These are phyloP conservation scores for Capromys pilorides DNA, from an alignment of 2,797 vertebrate species.

Conservation along the genomic window DNA sequence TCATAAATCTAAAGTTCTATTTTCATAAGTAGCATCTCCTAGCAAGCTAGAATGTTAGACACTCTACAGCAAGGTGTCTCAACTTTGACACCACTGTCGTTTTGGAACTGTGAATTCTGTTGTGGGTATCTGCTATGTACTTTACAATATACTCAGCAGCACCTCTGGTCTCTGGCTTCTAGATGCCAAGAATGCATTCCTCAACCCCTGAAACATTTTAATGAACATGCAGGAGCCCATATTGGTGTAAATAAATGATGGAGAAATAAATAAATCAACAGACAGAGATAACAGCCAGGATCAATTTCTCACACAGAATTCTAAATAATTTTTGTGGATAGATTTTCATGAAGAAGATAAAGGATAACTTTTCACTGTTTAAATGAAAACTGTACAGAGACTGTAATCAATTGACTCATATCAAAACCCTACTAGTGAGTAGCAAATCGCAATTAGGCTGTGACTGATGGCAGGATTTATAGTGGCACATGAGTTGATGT, in stretches of 20 bases:
- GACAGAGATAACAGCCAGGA: not conserved
- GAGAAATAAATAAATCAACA: not conserved
- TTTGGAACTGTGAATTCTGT: slow-evolving; percentile 1
- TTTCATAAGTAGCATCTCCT: not conserved
- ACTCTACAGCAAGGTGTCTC: not conserved
- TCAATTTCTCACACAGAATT: not conserved
- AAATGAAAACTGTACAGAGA: not conserved
- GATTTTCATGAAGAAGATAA: not conserved
- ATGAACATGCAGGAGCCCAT: slow-evolving; percentile 7
- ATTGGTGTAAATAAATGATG: not conserved
- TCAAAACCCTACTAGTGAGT: not conserved
- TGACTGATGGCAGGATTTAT: not conserved
- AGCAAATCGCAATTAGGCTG: not conserved
- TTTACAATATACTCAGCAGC: not conserved
- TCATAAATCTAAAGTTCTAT: slow-evolving; percentile 4
- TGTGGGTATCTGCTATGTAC: not conserved
- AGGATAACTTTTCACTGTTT: not conserved
- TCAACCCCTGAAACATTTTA: not conserved
- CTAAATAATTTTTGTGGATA: slow-evolving; percentile 26
- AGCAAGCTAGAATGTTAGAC: not conserved
- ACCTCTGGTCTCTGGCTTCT: not conserved
- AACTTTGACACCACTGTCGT: not conserved
- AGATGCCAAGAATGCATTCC: not conserved
- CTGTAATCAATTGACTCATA: not conserved
- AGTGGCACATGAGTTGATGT: not conserved